These are phyloP conservation scores for Orthosia gracilis DNA, from an alignment of 2,888 invertebrate genomes.

Conservation along the genomic window DNA sequence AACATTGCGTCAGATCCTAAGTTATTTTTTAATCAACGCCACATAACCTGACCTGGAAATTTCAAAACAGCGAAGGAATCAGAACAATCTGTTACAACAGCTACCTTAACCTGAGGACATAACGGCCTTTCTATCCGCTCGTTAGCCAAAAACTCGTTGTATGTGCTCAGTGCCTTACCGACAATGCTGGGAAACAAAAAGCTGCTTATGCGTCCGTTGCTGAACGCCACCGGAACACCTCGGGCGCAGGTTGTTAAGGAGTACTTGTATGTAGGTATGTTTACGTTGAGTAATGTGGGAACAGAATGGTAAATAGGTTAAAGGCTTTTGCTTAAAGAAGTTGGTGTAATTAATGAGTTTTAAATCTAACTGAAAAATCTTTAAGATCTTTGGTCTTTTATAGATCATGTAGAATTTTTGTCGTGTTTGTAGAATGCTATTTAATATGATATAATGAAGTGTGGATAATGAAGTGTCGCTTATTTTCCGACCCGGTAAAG, in stretches of 20 bases:
- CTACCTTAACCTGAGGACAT: conserved; percentile 65
- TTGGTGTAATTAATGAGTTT: not conserved
- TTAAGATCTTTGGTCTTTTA: no score
- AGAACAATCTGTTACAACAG: conserved; percentile 59
- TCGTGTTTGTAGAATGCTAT: no score
- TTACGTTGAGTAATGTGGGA: conserved; percentile 52
- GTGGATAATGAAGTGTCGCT: no score
- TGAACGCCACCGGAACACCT: conserved; percentile 78
- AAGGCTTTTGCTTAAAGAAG: not conserved
- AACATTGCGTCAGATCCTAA: not conserved
- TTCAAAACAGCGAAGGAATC: conserved; percentile 54
- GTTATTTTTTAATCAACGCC: conserved; percentile 9
- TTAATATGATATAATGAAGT: no score
- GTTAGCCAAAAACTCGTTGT: conserved; percentile 83
- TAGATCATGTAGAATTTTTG: not conserved
- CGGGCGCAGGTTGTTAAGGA: conserved; percentile 66
- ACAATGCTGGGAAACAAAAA: conserved; percentile 81
- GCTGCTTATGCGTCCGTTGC: conserved; percentile 82
- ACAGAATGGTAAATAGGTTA: conserved; percentile 46
- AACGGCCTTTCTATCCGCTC: conserved; percentile 89
- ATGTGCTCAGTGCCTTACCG: conserved; percentile 80
- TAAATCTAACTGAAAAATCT: no score
- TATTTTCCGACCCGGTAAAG: no score
- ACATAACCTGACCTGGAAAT: conserved; percentile 32
- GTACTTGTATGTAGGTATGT: conserved; percentile 10